Base-by-base conservation (phyloP, 2,888 invertebrate species). In the Mimachlamys varia region DNA sequence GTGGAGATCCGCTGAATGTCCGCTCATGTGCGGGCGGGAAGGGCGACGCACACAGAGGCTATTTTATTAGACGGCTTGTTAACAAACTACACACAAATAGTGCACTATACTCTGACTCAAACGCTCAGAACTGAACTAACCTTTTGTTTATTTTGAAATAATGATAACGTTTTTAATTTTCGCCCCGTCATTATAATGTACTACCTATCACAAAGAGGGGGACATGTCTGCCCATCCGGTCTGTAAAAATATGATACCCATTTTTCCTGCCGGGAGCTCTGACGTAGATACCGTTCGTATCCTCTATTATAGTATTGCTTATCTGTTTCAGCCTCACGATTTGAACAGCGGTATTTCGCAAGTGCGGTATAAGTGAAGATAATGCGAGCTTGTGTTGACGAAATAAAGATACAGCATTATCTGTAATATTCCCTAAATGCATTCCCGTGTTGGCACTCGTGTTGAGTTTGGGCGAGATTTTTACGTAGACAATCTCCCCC, bases 321-420 rank as follows among this genome's bases (percentile, higher is more conserved):
- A 76, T 76, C 76, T 76, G 62, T 62, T n/a, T 62, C 62, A 62
- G n/a, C 62, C 62, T 1, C 62, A 62, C 62, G 62, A 76, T 76
- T 76, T 76, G 76, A 76, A 76, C 76, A 76, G 76, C 76, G 76
- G 76, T 76, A 76, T 76, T 76, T 76, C 76, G 76, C 33, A 76
- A 76, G 76, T 76, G 76, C 13, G 27, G 76, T 76, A 62, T 76
- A 27, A 62, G 62, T n/a, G n/a, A 62, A 76, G 76, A 76, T 76
- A 76, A 76, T 76, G 33, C 27, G 22, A 33, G 76, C 33, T 76
- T 76, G 76, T 76, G 33, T 17, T 19, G 27, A 76, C 76, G 76
- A 17, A 27, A 76, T 76, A 76, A 76, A 76, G 76, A 76, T 76
- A 76, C 76, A 76, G 76, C 12, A 76, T 27, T 76, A 76, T 76